Conservation (phyloP, 2,888 invertebrate genomes). For the Oligia latruncula region DNA sequence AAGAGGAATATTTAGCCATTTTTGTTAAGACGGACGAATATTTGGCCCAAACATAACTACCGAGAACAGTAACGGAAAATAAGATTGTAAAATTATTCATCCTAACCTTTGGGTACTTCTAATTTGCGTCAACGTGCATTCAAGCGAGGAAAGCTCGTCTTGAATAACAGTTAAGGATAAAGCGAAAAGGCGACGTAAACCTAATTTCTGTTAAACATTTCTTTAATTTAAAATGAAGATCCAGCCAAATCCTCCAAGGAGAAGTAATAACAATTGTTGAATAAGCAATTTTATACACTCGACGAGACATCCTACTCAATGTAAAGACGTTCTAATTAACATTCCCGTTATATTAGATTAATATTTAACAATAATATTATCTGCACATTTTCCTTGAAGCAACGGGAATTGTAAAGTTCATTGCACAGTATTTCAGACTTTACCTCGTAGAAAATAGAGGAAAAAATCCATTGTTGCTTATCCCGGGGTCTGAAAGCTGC, state of each 20-base stretch:
- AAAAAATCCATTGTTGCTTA: constrained; percentile 49
- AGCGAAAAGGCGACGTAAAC: constrained; percentile 54
- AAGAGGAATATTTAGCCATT: not conserved
- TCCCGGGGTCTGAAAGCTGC: constrained; percentile 56
- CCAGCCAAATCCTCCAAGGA: constrained; percentile 50
- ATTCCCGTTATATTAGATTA: constrained; percentile 55
- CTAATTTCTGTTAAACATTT: constrained; percentile 61
- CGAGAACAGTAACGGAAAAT: not conserved
- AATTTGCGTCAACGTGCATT: constrained; percentile 48
- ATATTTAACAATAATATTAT: constrained; percentile 57
- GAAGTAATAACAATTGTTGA: constrained; percentile 60
- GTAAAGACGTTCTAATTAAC: constrained; percentile 56
- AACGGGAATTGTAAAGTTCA: constrained; percentile 21
- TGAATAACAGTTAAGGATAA: constrained; percentile 52
- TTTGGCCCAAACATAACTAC: not conserved
- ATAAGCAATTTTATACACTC: constrained; percentile 58
- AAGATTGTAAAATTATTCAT: constrained; percentile 38
- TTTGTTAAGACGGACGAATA: not conserved
- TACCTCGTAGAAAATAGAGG: constrained; percentile 45
- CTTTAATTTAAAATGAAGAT: constrained; percentile 58
- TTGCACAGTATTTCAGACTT: constrained; percentile 44
- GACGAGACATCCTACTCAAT: constrained; percentile 46
- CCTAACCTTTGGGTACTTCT: constrained; percentile 16
- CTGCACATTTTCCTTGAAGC: constrained; percentile 52
- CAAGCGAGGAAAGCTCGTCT: constrained; percentile 23